Evolutionary conservation across 2,797 vertebrate genomes (phyloP), one percentile per base, ranked within the genome.

Genomic region (Pithecia hirsuta): DNA sequence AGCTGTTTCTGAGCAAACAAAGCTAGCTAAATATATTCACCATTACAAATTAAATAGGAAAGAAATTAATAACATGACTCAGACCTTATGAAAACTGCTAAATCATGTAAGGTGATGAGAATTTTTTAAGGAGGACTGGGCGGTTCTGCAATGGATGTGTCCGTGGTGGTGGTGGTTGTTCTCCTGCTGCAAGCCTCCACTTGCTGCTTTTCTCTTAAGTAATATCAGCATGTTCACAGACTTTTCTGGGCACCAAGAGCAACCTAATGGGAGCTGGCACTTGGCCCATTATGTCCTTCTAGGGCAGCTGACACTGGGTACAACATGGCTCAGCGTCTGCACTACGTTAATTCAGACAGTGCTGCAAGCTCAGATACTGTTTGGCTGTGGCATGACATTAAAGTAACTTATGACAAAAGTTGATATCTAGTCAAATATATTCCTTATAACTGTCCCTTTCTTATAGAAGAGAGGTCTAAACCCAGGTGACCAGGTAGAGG

Each of bases 41-140:
- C 28, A 84, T 41, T 44, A 93, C 87, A 67, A 89, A 61, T 76
- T 50, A 84, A 94, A 46, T 5, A 48, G n/a, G n/a, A 50, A 85
- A 84, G 48, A 94, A 67, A 41, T 75, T 22, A 41, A 44, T 5
- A 55, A 17, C 14, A 41, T 1, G 44, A 17, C n/a, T 64, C 30
- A 11, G 82, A 52, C 5, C 46, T 92, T 76, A 84, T 11, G 30
- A 57, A 55, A 87, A 75, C 7, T 67, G 33, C 3, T 75, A 26
- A 19, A 44, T 90, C 52, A 9, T 5, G 19, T 39, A 33, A 75
- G 26, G 48, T 55, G 17, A 41, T 55, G 55, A 83, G 17, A 88
- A 6, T 6, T 46, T 59, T 48, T 76, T 26, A 52, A 41, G 28
- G 75, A 81, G 78, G 19, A 46, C 11, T 48, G 20, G 8, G 72